Evolutionary conservation across 2,113 vertebrate genomes (phyloP).

Genomic region (Oreotrochilus melanogaster): DNA sequence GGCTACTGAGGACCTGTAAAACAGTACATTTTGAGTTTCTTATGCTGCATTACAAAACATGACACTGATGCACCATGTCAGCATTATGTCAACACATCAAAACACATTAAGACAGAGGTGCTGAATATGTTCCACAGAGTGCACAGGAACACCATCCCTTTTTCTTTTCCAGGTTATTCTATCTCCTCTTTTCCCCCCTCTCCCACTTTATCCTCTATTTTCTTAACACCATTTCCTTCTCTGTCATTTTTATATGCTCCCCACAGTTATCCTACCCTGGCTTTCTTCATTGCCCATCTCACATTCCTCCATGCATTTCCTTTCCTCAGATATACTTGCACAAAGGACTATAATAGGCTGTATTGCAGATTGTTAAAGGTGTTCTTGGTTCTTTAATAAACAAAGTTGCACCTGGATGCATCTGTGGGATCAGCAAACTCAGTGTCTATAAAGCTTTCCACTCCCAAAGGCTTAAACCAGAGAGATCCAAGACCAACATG

Average conservation of each 20-base stretch:
- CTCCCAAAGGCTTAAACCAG: not conserved
- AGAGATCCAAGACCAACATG: not conserved
- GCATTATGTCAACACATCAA: slow-evolving; percentile 10
- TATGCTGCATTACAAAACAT: not conserved
- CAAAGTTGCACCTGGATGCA: not conserved
- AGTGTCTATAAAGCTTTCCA: not conserved
- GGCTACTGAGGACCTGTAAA: not conserved
- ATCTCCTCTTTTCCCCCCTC: not conserved
- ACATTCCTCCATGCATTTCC: not conserved
- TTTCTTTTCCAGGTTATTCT: not conserved
- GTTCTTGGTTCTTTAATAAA: not conserved
- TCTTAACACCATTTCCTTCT: not conserved
- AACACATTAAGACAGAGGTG: not conserved
- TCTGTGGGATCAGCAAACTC: not conserved
- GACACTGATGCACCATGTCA: not conserved
- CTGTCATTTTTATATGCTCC: not conserved
- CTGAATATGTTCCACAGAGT: not conserved
- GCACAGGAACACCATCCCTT: rapidly evolving
- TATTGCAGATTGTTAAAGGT: not conserved
- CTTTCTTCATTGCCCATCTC: not conserved
- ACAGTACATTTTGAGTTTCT: not conserved
- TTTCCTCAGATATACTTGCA: not conserved
- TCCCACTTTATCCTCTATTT: not conserved
- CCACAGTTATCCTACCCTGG: not conserved
- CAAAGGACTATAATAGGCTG: not conserved